Evolutionary conservation across 2,888 invertebrate genomes (phyloP), one percentile per base, ranked within the genome.

Genomic region (Hydraecia micacea): DNA sequence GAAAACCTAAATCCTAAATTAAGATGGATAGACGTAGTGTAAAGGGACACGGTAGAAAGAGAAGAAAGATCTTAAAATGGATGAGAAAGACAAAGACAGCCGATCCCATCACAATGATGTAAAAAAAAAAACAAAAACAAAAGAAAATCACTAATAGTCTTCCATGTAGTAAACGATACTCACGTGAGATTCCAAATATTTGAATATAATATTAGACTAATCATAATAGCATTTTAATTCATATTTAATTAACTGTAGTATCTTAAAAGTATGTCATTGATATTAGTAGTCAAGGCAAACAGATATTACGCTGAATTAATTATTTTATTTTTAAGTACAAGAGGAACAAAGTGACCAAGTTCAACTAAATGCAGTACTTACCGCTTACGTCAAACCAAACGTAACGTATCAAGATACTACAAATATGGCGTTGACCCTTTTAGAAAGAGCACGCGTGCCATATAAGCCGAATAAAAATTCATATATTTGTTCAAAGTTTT

Each of bases 251-350:
- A 39, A 60, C 13, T 28, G 21, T 32, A 46, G 58, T 46, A 73
- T 65, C 28, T 32, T 55, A 28, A 71, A 80, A 84, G 65, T 79
- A 73, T 78, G 78, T 84, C 76, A 87, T 84, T 81, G 73, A 87
- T 65, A 87, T 81, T 75, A 77, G 72, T 63, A 77, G 78, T 87
- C 85, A 84, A 86, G 79, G 81, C 60, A 15, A 86, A 81, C 70
- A 28, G 62, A 75, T 81, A 84, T 58, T 42, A 68, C 55, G 60
- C 69, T 39, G 67, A 77, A 72, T 80, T 42, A 60, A 76, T 68
- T 65, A 58, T 21, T 63, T 68, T 55, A 74, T 69, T 78, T 65
- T 32, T 11, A 25, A 21, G 28, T 63, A 49, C 9, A 28, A 65
- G 25, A 70, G 15, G 9, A 65, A 66, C 5, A 66, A 21, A 58